phyloP scores from a whole-genome alignment of 1,140 invertebrate species.

The Lepidotrigona ventralis region DNA sequence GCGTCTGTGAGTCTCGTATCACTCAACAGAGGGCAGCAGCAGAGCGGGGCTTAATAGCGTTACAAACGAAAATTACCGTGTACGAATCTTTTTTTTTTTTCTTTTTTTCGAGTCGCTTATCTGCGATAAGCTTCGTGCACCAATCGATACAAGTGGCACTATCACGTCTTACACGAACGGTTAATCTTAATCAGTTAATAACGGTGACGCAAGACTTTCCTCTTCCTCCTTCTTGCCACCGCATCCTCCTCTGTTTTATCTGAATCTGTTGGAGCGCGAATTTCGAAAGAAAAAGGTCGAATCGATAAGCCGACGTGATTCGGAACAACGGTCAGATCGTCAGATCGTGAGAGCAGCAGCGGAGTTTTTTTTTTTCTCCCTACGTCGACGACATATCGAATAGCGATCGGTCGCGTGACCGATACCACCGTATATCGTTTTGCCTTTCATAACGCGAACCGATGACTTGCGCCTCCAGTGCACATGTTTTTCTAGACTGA shows the following conservation, averaged over 20 bases:
- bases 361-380: background rate
- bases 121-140: background rate
- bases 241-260: background rate
- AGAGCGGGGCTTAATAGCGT: background rate
- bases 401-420: slow-evolving; percentile 29
- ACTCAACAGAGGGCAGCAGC: too few species aligned
- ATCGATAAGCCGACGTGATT: slow-evolving; percentile 21
- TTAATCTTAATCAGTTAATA: slow-evolving; percentile 4
- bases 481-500: background rate
- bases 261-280: background rate
- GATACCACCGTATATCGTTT: slow-evolving; percentile 39
- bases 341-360: background rate
- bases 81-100: background rate
- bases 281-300: slow-evolving; percentile 15
- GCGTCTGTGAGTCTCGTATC: background rate
- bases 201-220: background rate
- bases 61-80: background rate
- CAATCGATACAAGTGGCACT: slow-evolving; percentile 8
- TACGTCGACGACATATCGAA: slow-evolving; percentile 14
- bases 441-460: slow-evolving; percentile 11
- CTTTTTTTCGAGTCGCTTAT: background rate
- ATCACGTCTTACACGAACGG: slow-evolving; percentile 8
- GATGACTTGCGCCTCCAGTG: background rate
- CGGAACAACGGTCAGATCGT: slow-evolving; percentile 10
- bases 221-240: too few species aligned